Base-by-base conservation (phyloP, 2,888 invertebrate genomes). In the Cepaea hortensis region DNA sequence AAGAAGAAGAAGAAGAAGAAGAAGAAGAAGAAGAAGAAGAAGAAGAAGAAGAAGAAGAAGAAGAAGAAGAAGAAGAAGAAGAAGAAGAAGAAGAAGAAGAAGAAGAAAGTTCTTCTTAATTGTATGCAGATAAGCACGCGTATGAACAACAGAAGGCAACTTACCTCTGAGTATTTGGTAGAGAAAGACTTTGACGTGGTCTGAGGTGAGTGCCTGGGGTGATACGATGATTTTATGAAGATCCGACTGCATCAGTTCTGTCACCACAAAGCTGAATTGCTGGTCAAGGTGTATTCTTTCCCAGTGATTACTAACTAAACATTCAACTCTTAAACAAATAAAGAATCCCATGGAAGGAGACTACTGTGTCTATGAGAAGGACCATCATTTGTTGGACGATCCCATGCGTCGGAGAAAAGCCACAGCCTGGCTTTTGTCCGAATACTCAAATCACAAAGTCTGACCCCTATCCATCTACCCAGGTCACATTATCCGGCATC, bases 111-210 rank as follows among this genome's bases (percentile, higher is more conserved):
- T 65, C 13, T 65, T 65, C 18, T 18, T 15, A 65, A 65, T 15
- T 18, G 18, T 23, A 7, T 73, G 13, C 6, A 73, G 3, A 11
- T 1, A 23, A 35, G 5, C 11, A 18, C 6, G 7, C 3, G 73
- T 13, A 23, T 35, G 23, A 23, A 23, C 4, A 35, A 23, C 23
- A 73, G 1, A 11, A 18, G 68, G 15, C 3, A 9, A 88, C 92
- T 96, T 94, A 97, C 99, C 99, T 96, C 99, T 96, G 93, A 99
- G 96, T 95, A 99, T 99, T 96, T 99, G 99, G 96, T 99, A 99
- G 93, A 99, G 97, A 96, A 99, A 99, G 95, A 99, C 99, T 97
- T 99, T 99, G 96, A 99, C 98, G 96, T 99, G 99, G 96, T 99
- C 99, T 91, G 98, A 97, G 93, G 99, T 98, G 92, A 99, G 97